Evolutionary conservation across 2,797 vertebrate species (phyloP).

Genomic region (Pseudochromis fuscus): DNA sequence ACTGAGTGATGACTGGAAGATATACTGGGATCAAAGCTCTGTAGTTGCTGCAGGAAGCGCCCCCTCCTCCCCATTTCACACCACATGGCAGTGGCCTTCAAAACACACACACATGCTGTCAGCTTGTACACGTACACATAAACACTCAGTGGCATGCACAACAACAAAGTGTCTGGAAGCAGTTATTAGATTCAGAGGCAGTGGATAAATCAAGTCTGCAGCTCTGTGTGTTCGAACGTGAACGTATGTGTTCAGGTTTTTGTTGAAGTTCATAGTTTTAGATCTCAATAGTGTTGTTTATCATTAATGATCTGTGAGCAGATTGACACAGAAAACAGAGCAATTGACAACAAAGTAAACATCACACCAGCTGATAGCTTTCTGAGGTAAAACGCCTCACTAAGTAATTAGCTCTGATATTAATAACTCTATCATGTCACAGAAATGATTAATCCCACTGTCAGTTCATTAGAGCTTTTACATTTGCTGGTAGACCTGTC

Average conservation of each 20-base stretch:
- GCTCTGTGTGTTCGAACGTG: constrained; percentile 29
- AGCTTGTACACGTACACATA: constrained; percentile 13
- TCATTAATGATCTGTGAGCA: constrained; percentile 7
- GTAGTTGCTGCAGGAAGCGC: constrained; percentile 40
- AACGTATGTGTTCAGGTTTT: constrained; percentile 24
- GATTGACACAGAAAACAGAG: constrained; percentile 4
- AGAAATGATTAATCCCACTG: constrained; percentile 22
- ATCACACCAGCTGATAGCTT: background rate
- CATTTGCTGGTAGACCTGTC: background rate
- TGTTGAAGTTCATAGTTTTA: constrained; percentile 22
- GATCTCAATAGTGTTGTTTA: constrained; percentile 27
- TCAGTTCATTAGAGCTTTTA: constrained; percentile 17
- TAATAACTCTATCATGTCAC: constrained; percentile 21
- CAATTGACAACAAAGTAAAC: background rate
- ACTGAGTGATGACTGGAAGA: constrained; percentile 60
- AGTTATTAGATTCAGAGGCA: constrained; percentile 22
- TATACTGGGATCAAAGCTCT: constrained; percentile 61
- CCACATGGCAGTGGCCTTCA: constrained; percentile 65
- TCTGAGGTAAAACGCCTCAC: background rate
- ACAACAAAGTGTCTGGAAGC: constrained; percentile 15
- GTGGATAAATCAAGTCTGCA: constrained; percentile 39
- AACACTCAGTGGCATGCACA: constrained; percentile 1
- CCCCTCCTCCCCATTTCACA: constrained; percentile 12
- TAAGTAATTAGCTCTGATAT: constrained; percentile 29
- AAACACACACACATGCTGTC: constrained; percentile 52